A percentile compares a stretch with the other conserved stretches of the same genome.
phyloP scores from a whole-genome alignment of 2,113 vertebrate species.

The Phaethornis superciliosus region DNA sequence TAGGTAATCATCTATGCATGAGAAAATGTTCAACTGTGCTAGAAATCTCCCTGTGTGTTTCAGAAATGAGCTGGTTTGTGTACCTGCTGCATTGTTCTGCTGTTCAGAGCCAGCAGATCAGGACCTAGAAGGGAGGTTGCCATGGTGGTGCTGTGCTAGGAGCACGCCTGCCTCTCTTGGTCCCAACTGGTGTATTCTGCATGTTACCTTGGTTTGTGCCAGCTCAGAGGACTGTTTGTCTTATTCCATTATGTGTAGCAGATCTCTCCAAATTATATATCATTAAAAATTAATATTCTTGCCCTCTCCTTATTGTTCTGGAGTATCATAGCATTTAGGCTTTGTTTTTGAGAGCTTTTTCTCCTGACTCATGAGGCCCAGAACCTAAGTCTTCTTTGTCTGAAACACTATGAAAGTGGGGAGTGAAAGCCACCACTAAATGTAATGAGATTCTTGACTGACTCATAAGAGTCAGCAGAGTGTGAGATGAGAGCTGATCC shows the following conservation, averaged over 20 bases:
- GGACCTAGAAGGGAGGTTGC: background rate
- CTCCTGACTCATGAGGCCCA: background rate
- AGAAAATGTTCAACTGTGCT: background rate
- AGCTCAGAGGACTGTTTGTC: background rate
- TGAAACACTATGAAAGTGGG: background rate
- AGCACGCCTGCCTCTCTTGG: accelerated
- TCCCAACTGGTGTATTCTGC: background rate
- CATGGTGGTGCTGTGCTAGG: accelerated
- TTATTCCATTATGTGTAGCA: background rate
- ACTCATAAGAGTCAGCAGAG: background rate
- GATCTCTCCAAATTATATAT: background rate
- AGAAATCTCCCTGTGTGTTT: background rate
- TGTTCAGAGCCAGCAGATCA: accelerated
- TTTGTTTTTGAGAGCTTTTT: background rate
- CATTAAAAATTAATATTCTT: background rate
- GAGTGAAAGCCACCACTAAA: background rate
- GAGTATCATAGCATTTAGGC: background rate
- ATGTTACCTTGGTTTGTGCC: background rate
- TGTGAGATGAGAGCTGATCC: background rate
- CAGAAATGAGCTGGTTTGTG: background rate
- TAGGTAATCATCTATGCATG: background rate
- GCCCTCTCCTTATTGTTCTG: background rate
- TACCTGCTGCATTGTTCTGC: accelerated
- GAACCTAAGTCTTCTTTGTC: background rate
- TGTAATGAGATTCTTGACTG: background rate